phyloP scores from a whole-genome alignment of 2,113 vertebrate species.

The Cinclus mexicanus region DNA sequence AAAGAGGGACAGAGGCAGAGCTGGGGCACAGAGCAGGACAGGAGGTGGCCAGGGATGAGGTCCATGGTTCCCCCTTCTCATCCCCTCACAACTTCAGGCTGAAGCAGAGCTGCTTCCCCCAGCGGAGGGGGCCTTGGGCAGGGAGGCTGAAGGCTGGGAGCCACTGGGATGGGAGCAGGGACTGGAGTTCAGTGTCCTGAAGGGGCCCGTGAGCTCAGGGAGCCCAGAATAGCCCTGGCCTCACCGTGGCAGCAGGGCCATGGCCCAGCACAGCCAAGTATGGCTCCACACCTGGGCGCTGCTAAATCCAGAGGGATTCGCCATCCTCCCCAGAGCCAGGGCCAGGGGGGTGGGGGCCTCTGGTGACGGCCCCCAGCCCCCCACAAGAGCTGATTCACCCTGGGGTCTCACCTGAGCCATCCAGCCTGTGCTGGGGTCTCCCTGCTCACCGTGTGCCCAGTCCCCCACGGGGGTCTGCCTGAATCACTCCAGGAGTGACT shows the following conservation, averaged over 20 bases:
- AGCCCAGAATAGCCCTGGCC: slow-evolving; percentile 44
- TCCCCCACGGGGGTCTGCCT: background rate
- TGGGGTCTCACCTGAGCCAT: background rate
- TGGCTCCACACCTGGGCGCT: background rate
- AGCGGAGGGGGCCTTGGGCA: background rate
- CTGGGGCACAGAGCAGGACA: background rate
- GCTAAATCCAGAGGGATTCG: slow-evolving; percentile 3
- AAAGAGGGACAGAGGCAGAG: background rate
- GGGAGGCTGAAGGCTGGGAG: background rate
- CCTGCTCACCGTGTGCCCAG: accelerated
- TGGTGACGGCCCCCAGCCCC: background rate
- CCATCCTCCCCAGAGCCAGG: background rate
- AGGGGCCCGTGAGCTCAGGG: slow-evolving; percentile 24
- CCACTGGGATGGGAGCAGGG: background rate
- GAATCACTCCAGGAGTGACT: background rate
- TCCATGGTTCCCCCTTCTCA: accelerated
- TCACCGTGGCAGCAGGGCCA: background rate
- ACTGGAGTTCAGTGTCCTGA: background rate
- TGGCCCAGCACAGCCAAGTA: background rate
- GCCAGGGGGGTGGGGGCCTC: background rate
- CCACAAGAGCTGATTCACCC: background rate
- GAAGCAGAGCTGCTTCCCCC: background rate
- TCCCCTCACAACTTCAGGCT: background rate
- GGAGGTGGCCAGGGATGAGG: background rate
- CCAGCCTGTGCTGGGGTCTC: background rate